These are phyloP conservation scores for Microcebus ravelobensis DNA, from an alignment of 2,113 vertebrate species.

Conservation along the genomic window DNA sequence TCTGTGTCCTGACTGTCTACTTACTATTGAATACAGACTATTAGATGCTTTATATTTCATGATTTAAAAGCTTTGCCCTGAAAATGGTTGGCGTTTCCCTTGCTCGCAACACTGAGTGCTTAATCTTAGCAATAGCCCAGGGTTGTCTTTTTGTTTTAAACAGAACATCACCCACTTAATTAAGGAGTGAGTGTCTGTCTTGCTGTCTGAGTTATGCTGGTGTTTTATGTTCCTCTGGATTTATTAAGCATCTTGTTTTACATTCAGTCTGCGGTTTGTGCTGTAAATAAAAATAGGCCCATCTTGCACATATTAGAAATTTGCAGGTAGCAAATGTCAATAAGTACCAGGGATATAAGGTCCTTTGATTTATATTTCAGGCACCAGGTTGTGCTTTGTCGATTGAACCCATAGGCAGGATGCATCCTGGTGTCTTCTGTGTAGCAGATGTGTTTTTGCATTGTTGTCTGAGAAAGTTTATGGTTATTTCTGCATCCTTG, in stretches of 20 bases:
- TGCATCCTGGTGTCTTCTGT: not conserved
- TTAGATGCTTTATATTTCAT: conserved; percentile 89
- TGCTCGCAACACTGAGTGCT: conserved; percentile 76
- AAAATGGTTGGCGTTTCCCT: conserved; percentile 86
- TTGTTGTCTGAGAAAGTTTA: conserved; percentile 67
- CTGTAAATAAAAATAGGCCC: conserved; percentile 90
- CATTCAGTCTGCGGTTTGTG: conserved; percentile 83
- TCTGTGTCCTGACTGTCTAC: conserved; percentile 85
- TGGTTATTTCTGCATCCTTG: conserved; percentile 72
- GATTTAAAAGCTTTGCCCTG: conserved; percentile 90
- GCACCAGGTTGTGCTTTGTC: conserved; percentile 17
- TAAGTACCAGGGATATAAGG: conserved; percentile 53
- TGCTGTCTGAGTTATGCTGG: conserved; percentile 87
- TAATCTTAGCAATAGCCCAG: conserved; percentile 84
- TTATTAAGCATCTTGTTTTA: conserved; percentile 87
- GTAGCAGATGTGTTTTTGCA: conserved; percentile 39
- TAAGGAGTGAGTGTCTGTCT: conserved; percentile 90
- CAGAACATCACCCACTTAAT: conserved; percentile 94
- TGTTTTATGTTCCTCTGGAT: conserved; percentile 82
- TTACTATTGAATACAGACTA: conserved; percentile 87
- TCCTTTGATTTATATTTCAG: conserved; percentile 69
- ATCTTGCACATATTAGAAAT: conserved; percentile 71
- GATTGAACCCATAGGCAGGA: conserved; percentile 32
- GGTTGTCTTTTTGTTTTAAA: conserved; percentile 89
- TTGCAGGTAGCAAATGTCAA: conserved; percentile 69